Conservation (phyloP, 1,140 invertebrate genomes). For the Papilio dardanus region DNA sequence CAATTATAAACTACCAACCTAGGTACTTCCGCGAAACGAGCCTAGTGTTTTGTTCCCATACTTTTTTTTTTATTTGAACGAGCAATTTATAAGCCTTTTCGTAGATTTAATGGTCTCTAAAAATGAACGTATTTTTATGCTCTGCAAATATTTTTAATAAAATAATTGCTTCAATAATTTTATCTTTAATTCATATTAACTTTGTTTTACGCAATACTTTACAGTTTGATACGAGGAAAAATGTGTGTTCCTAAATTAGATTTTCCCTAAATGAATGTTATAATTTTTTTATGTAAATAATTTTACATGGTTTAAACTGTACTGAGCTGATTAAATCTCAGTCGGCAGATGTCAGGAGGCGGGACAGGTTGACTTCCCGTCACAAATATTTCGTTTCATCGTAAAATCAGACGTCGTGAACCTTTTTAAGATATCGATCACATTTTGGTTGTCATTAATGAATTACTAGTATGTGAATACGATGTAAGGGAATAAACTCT, state of each 20-base stretch:
- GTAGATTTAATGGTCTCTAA: not conserved
- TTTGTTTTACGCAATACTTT: not conserved
- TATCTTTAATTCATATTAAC: too few species aligned
- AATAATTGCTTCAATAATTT: not conserved
- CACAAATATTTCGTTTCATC: constrained; percentile 23
- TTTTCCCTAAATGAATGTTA: not conserved
- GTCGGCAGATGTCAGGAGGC: not conserved
- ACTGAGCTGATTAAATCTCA: not conserved
- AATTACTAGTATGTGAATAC: too few species aligned
- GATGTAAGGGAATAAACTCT: too few species aligned
- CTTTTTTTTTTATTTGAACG: constrained; percentile 4
- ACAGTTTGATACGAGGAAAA: not conserved
- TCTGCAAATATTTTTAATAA: not conserved
- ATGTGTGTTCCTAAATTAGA: not conserved
- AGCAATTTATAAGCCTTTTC: constrained; percentile 8
- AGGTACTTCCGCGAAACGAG: not conserved
- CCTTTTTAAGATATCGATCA: not conserved
- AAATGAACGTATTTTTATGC: not conserved
- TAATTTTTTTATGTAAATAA: not conserved
- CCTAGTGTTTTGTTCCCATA: constrained; percentile 10
- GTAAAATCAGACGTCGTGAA: not conserved
- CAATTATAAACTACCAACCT: constrained; percentile 22
- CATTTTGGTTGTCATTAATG: not conserved
- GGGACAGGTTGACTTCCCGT: constrained; percentile 12
- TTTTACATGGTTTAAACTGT: not conserved